Base-by-base conservation (phyloP, 2,797 vertebrate genomes). In the Rhyacichthys aspro region DNA sequence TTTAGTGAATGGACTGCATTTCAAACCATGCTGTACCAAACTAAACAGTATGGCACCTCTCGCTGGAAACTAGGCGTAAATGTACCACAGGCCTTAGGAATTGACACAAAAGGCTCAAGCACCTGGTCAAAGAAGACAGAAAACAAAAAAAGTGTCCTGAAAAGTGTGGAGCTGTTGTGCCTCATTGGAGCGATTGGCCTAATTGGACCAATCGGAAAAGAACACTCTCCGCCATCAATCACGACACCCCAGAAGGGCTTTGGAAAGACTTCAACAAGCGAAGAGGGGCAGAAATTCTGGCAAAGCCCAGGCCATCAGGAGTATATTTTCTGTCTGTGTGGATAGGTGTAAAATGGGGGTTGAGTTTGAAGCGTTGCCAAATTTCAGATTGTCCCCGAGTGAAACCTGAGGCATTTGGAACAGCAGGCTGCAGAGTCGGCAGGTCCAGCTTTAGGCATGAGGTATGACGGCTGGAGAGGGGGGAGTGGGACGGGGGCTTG, bases 381-480 rank as follows among this genome's bases (percentile, higher is more conserved):
- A 68, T 59, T 28, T 33, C 47, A 56, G 67, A 83, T 75, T 87
- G 79, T 74, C 67, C 64, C 19, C 9, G 50, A 67, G 59, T 86
- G 81, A 89, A 92, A 89, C 70, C 50, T 36, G 72, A 90, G 67
- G 71, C 76, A 37, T 78, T 65, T 80, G 74, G 74, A 89, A 75
- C 70, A 70, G 70, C 78, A 79, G 76, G 78, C 81, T 59, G 67
- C 66, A 44, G 73, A 79, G 72, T 79, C 63, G 57, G 63, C 72
- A 80, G 74, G 72, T 59, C 73, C 52, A 53, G 63, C 38, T 83
- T 74, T 63, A 49, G 71, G 59, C 63, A 57, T 5, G 39, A 28
- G 34, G 66, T 41, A 54, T 53, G n/a, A 42, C 10, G 9, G 53
- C 18, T 15, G 14, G 28, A 54, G n/a, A 4, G 10, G 16, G 17